A percentile compares a stretch with the other conserved stretches of the same genome.
Evolutionary conservation across 1,140 invertebrate species (phyloP).

Genomic region (Leptinotarsa undecemlineata): DNA sequence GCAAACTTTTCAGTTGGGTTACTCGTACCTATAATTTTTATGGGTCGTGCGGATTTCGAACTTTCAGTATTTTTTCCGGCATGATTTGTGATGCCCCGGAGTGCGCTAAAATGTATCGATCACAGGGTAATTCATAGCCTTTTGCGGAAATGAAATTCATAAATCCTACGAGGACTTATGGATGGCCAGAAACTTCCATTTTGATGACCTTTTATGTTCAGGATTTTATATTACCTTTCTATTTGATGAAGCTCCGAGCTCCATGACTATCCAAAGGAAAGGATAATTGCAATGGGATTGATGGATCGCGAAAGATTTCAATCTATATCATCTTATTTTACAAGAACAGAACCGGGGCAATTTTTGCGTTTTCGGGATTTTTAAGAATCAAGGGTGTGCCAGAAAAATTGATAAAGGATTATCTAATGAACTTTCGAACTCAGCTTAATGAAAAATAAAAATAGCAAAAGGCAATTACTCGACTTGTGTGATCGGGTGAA

Average conservation of each 20-base stretch:
- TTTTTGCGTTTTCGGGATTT: too few species aligned
- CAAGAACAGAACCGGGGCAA: too few species aligned
- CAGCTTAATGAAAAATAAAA: too few species aligned
- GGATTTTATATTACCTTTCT: conserved; percentile 4
- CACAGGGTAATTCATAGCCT: conserved; percentile 12
- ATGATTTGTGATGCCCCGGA: conserved; percentile 12
- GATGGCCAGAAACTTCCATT: background rate
- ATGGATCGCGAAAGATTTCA: background rate
- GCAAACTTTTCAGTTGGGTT: background rate
- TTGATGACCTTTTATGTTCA: background rate
- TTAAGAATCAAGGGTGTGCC: too few species aligned
- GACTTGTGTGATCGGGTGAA: too few species aligned
- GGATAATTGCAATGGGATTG: background rate
- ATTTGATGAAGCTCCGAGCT: background rate
- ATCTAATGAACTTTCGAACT: too few species aligned
- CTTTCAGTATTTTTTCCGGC: conserved; percentile 10
- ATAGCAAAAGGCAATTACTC: too few species aligned
- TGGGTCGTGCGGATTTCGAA: conserved; percentile 12
- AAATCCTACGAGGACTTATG: conserved; percentile 8
- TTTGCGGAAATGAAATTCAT: conserved; percentile 15
- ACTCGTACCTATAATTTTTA: conserved; percentile 8
- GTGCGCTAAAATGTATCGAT: conserved; percentile 17
- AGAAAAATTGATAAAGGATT: too few species aligned
- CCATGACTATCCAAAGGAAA: background rate
- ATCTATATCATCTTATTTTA: too few species aligned